Evolutionary conservation across 2,113 vertebrate species (phyloP).

Genomic region (Bathybates hornii): DNA sequence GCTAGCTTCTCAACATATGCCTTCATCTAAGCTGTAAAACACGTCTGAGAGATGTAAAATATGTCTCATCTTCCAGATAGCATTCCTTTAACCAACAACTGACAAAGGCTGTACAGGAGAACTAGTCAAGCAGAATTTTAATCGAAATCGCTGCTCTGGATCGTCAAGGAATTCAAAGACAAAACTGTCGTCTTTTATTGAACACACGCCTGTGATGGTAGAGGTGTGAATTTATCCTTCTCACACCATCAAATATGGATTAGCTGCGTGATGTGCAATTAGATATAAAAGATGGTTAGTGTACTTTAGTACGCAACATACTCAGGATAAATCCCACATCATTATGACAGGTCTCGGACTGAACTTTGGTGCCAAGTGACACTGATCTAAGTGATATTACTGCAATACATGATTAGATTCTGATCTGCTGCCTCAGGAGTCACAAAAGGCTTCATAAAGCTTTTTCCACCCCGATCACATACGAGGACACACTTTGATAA

Average conservation of each 20-base stretch:
- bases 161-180: background rate
- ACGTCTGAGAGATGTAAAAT: constrained; percentile 44
- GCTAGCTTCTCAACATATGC: background rate
- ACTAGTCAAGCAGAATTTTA: constrained; percentile 1
- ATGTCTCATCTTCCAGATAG: constrained; percentile 7
- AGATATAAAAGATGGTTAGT: background rate
- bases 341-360: background rate
- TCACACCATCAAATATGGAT: background rate
- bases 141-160: background rate
- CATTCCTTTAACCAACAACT: constrained; percentile 15
- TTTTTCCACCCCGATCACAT: background rate
- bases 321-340: background rate
- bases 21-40: constrained; percentile 39
- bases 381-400: background rate
- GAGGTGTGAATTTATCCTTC: background rate
- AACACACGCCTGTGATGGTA: background rate
- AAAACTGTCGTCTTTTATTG: background rate
- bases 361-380: background rate
- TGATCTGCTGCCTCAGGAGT: background rate
- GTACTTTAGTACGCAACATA: background rate
- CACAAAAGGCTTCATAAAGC: background rate
- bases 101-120: background rate
- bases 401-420: background rate
- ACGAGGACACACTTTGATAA: background rate
- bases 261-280: background rate